These are phyloP conservation scores for Nephrotoma flavescens DNA, from an alignment of 2,888 invertebrate genomes.

Conservation along the genomic window DNA sequence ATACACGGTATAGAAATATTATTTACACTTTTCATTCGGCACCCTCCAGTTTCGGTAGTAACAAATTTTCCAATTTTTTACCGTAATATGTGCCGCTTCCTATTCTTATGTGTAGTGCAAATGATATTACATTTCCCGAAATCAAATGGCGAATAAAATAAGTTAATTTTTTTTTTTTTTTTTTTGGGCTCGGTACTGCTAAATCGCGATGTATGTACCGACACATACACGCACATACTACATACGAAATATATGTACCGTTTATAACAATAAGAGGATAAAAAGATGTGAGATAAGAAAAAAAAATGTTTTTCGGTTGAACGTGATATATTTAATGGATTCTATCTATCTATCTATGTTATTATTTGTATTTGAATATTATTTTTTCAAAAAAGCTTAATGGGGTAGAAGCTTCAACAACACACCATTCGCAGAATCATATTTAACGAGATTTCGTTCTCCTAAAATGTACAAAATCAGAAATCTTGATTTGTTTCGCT, in stretches of 20 bases:
- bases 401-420: not conserved
- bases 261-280: not conserved
- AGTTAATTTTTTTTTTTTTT: not conserved
- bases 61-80: not conserved
- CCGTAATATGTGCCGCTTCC: not conserved
- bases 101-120: not conserved
- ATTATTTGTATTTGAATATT: not conserved
- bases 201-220: not conserved
- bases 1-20: not conserved
- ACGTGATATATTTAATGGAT: not conserved
- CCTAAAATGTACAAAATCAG: not conserved
- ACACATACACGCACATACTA: not conserved
- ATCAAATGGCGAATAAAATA: not conserved
- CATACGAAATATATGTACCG: not conserved
- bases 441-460: not conserved
- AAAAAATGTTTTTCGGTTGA: not conserved
- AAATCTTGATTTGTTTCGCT: not conserved
- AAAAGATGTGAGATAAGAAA: not conserved
- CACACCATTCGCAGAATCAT: not conserved
- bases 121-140: not conserved
- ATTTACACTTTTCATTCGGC: not conserved
- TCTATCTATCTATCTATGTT: not conserved
- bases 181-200: not conserved
- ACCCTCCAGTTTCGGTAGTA: not conserved
- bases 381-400: not conserved